phyloP scores from a whole-genome alignment of 2,888 invertebrate genomes.

The Torymus aiolomorphi region DNA sequence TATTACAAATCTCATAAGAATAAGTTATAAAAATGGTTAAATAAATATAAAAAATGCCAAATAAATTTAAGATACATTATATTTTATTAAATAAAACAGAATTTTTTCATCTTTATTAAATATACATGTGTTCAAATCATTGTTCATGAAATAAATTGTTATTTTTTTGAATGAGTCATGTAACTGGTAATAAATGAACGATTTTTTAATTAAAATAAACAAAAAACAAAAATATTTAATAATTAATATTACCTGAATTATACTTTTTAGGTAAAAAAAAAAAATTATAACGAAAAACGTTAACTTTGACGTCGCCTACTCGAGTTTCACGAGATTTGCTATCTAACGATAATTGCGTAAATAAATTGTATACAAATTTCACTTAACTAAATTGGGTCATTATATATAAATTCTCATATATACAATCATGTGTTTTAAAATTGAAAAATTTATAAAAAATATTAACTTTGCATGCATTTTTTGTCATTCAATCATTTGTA shows the following conservation, averaged over 20 bases:
- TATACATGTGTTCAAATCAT: background rate
- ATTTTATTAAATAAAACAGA: constrained; percentile 28
- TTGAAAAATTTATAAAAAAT: background rate
- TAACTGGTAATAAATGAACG: no score
- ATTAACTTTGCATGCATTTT: background rate
- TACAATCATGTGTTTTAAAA: constrained; percentile 12
- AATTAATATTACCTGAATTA: no score
- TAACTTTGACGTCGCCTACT: background rate
- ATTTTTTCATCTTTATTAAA: constrained; percentile 17
- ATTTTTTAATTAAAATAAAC: constrained; percentile 7
- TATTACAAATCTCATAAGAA: no score
- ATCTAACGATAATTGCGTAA: background rate
- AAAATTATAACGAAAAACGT: no score
- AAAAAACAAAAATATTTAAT: no score
- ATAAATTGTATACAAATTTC: constrained; percentile 29
- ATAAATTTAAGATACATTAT: background rate
- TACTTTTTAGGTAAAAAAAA: no score
- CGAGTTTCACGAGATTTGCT: background rate
- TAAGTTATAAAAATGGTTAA: no score
- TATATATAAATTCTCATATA: constrained; percentile 1
- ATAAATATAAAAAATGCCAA: background rate
- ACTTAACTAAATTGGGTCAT: background rate
- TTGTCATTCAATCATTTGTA: background rate
- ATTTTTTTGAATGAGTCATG: no score
- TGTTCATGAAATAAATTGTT: background rate